Percentiles rank a stretch among this genome's conserved stretches.
These are phyloP conservation scores for Phalacrocorax brasilianus DNA, from an alignment of 2,113 vertebrate species.

Conservation along the genomic window DNA sequence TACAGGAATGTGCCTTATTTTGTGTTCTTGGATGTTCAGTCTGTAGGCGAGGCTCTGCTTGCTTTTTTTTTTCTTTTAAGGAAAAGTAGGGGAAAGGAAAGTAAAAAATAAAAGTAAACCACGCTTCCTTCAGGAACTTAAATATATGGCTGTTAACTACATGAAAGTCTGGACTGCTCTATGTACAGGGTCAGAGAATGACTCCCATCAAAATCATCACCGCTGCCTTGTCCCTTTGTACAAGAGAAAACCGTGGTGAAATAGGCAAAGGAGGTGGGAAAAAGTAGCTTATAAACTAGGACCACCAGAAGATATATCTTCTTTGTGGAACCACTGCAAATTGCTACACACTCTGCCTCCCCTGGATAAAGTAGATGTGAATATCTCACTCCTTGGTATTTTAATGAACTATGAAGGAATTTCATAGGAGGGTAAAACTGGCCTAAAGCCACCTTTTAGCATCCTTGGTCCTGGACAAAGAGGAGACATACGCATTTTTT, in stretches of 20 bases:
- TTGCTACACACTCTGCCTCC: not conserved
- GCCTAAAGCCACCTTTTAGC: not conserved
- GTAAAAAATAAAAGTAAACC: not conserved
- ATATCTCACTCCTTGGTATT: not conserved
- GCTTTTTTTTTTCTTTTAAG: not conserved
- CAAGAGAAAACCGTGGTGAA: not conserved
- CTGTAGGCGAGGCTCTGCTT: not conserved
- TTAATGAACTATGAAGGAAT: not conserved
- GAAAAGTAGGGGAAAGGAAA: not conserved
- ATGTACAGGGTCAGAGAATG: not conserved
- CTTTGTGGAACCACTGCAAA: not conserved
- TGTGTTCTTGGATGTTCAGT: not conserved
- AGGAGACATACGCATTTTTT: not conserved
- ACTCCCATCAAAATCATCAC: not conserved
- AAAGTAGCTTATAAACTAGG: not conserved
- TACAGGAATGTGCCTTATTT: not conserved
- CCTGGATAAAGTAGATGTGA: not conserved
- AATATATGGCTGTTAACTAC: not conserved
- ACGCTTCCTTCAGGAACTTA: not conserved
- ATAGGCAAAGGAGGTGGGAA: not conserved
- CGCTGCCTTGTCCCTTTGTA: not conserved
- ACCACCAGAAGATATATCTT: not conserved
- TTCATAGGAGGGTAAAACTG: not conserved
- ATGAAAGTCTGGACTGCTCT: not conserved
- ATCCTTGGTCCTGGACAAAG: not conserved